Evolutionary conservation across 2,797 vertebrate species (phyloP), one percentile per base, ranked within the genome.

Genomic region (Myripristis murdjan): DNA sequence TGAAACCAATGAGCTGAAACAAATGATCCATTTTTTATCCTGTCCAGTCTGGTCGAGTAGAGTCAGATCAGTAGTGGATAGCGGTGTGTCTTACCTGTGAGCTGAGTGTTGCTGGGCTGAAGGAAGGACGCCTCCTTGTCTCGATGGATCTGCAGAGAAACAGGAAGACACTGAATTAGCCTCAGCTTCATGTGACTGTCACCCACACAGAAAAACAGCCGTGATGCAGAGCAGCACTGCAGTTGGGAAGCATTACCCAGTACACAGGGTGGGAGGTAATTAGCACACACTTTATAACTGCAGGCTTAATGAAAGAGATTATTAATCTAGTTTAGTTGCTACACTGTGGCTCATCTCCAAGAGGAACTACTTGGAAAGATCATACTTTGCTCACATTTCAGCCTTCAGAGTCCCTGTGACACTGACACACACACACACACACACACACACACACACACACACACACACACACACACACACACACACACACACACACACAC

Each of bases 101-200:
- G 81, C 6, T 64, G 89, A 75, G 80, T 6, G 79, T 41, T 66
- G 73, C 83, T 87, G 11, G 91, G 88, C 75, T 84, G 79, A 77
- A 74, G 87, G 68, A 94, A 96, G 90, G 95, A 96, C 59, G 91
- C 90, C 73, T 96, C 97, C 23, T 88, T 95, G 79, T 96, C 98
- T 55, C 93, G 93, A 77, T 98, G 98, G 78, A 99, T 99, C 98
- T 99, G 83, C 75, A 74, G 54, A 91, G 89, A 92, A 93, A 94
- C 89, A 94, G 93, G 93, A 94, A 95, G 92, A 92, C 71, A 84
- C 77, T 87, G 82, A 89, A 90, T 92, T 83, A 91, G 87, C 71
- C 82, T 85, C 79, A 61, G 80, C 70, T 78, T 64, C 87, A 91
- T 91, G 91, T 92, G 91, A 92, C 77, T 79, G 47, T 89, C 89